Evolutionary conservation across 2,113 vertebrate species (phyloP).

Genomic region (Pampusana beccarii): DNA sequence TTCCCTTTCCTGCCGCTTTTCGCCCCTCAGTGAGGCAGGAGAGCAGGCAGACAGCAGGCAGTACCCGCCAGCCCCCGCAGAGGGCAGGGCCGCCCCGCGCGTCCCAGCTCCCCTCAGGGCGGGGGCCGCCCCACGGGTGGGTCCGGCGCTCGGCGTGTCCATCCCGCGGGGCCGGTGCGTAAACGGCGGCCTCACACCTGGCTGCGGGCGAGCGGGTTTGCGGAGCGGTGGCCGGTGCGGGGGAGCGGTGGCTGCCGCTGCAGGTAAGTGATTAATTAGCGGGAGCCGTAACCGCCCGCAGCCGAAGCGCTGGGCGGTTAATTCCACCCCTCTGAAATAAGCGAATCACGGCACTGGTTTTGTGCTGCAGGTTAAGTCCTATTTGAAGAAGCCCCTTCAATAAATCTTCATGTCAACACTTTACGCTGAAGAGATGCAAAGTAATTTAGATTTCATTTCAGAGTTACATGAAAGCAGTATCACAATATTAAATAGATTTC

Average conservation of each 20-base stretch:
- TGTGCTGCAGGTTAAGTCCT: not conserved
- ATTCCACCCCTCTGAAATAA: accelerated
- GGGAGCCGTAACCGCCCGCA: not conserved
- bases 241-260: not conserved
- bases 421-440: not conserved
- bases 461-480: not conserved
- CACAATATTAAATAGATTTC: not conserved
- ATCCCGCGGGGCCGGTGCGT: not conserved
- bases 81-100: slow-evolving; percentile 56
- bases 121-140: not conserved
- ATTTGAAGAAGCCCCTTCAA: not conserved
- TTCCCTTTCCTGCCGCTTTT: accelerated
- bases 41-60: not conserved
- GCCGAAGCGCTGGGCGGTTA: accelerated
- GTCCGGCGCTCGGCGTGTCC: too few species aligned
- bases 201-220: not conserved
- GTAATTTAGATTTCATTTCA: not conserved
- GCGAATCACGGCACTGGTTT: not conserved
- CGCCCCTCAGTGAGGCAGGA: too few species aligned
- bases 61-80: slow-evolving; percentile 67
- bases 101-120: not conserved
- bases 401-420: not conserved
- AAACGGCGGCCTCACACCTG: accelerated
- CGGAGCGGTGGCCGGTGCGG: not conserved
- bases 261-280: not conserved